Evolutionary conservation across 2,888 invertebrate genomes (phyloP), one percentile per base, ranked within the genome.

Genomic region (Sepiola atlantica): DNA sequence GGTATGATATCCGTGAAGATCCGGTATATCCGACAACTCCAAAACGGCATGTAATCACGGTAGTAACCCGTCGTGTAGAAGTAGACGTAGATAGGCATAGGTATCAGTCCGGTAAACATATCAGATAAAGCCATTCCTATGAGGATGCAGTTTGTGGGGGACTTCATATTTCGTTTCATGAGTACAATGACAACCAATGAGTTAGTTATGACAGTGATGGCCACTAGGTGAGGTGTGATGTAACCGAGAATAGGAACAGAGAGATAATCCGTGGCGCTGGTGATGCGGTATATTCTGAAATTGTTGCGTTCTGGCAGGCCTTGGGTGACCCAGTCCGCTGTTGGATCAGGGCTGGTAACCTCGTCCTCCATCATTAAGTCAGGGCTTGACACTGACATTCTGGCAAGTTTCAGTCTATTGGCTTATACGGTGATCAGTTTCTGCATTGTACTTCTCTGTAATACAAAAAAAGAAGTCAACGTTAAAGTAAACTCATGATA

Each of bases 41-140:
- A 16, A 98, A 98, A 10, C 98, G 98, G 96, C 98, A 98, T 96
- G 98, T 97, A 18, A 98, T 98, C 98, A 97, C 98, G 98, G 97
- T 99, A 98, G 97, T 99, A 98, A 55, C 98, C 98, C 96, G 99
- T 98, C 0, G 99, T 98, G 97, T 98, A 99, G 98, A 99, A 98
- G 97, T 99, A 99, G 97, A 99, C 98, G 93, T 99, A 98, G 96
- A 99, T 98, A 8, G 97, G 97, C 35, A 97, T 95, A 12, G 97
- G 97, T 94, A 96, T 96, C 0, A 97, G 95, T 0, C 97, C 98
- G 0, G 99, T 99, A 97, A 99, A 98, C 98, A 99, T 98, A 97
- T 99, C 99, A 96, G 99, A 99, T 12, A 99, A 98, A 0, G 99
- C 99, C 99, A 99, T 99, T n/a, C 98, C 98, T 98, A 99, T 98